Evolutionary conservation across 2,113 vertebrate genomes (phyloP).

Genomic region (Lasiurus cinereus): DNA sequence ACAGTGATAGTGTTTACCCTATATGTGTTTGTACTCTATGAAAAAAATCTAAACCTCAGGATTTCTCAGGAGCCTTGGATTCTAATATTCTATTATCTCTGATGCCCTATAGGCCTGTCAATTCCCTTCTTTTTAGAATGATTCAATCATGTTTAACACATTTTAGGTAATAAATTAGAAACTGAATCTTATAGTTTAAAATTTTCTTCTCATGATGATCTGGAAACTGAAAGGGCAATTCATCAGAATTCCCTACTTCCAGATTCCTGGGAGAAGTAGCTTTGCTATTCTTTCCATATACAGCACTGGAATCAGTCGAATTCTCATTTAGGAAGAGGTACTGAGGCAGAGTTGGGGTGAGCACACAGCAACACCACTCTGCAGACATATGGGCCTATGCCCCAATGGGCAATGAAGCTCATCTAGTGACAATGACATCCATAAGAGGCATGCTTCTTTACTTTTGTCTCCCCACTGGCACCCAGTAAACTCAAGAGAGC

Average conservation of each 20-base stretch:
- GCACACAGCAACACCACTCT: background rate
- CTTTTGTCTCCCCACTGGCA: background rate
- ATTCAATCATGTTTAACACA: constrained; percentile 7
- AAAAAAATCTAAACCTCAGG: background rate
- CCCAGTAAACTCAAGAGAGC: background rate
- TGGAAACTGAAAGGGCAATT: constrained; percentile 38
- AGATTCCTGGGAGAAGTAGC: background rate
- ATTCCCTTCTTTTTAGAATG: constrained; percentile 47
- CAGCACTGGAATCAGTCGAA: background rate
- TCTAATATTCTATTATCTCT: background rate
- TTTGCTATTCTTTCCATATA: background rate
- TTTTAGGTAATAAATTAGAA: constrained; percentile 34
- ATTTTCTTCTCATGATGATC: background rate
- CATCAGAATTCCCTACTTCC: constrained; percentile 16
- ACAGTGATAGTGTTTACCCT: background rate
- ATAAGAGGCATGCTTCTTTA: background rate
- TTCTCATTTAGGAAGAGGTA: background rate
- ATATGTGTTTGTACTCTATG: background rate
- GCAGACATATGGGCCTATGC: background rate
- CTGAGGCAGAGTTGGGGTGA: background rate
- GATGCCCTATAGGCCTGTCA: background rate
- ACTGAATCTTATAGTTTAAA: background rate
- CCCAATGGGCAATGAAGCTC: background rate
- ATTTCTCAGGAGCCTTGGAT: background rate
- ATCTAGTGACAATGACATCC: background rate